Evolutionary conservation across 2,888 invertebrate genomes (phyloP).

Genomic region (Busseola fusca): DNA sequence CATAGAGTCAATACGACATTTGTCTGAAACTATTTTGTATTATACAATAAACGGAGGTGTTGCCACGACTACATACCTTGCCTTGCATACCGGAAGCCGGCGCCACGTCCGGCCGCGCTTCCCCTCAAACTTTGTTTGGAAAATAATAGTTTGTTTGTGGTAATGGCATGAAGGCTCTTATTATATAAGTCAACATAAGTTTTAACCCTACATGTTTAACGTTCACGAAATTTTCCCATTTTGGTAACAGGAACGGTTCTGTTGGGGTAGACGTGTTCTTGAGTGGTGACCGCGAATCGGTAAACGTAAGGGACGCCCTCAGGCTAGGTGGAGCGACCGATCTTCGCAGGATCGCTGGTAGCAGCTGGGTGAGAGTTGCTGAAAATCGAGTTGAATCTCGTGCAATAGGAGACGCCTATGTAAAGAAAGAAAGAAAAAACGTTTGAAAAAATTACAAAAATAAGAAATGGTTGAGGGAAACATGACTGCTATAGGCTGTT

Average conservation of each 20-base stretch:
- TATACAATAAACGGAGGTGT: constrained; percentile 1
- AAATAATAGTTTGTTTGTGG: constrained; percentile 29
- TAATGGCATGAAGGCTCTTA: background rate
- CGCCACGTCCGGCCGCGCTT: constrained; percentile 2
- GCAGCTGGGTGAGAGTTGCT: too few species aligned
- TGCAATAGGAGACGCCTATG: too few species aligned
- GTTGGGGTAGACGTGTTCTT: background rate
- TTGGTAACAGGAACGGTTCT: background rate
- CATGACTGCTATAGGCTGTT: too few species aligned
- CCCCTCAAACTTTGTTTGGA: constrained; percentile 23
- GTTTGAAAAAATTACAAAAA: too few species aligned
- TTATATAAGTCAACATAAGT: background rate
- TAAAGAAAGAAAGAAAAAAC: too few species aligned
- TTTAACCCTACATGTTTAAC: background rate
- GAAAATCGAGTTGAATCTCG: too few species aligned
- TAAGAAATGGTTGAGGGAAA: too few species aligned
- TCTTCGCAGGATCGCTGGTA: too few species aligned
- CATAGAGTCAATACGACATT: background rate
- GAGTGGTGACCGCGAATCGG: too few species aligned
- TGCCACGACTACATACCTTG: background rate
- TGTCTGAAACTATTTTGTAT: background rate
- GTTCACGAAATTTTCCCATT: background rate
- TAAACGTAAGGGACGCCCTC: too few species aligned
- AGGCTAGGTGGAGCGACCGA: too few species aligned
- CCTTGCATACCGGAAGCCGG: constrained; percentile 8